Base-by-base conservation (phyloP, 2,113 vertebrate species). In the Cebidichthys violaceus region DNA sequence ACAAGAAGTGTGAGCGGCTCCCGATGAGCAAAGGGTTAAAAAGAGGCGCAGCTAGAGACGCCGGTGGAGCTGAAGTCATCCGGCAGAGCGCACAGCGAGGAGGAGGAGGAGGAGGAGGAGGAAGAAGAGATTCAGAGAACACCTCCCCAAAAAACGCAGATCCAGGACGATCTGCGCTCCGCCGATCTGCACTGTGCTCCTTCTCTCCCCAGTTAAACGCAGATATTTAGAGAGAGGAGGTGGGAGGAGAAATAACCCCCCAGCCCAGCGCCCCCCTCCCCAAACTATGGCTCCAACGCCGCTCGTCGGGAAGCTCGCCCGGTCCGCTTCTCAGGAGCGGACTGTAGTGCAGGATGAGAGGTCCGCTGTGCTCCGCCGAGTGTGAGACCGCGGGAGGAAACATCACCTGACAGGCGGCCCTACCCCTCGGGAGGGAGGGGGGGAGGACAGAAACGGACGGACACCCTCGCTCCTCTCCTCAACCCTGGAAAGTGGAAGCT, bases 11-110 rank as follows among this genome's bases (percentile, higher is more conserved):
- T 22, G 54, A 27, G 18, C 70, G 41, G 39, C 43, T 82, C 43
- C 52, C 54, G 82, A 82, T 65, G 72, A 70, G 77, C 50, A 90
- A 95, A 86, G 93, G 92, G 94, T 95, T 95, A 95, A 95, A 33
- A 71, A 84, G 88, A 94, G 91, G 93, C 91, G 93, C 93, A 89
- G 92, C 86, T 65, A 76, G 73, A 88, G 75, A 86, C 81, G 79
- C 85, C 81, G 88, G 86, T 81, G 87, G 78, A 90, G 90, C 89
- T 89, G 88, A 87, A 93, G 86, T 90, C 91, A 91, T 92, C 91
- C 81, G 70, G 74, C 78, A 77, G 88, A 94, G 91, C 86, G 92
- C 88, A 85, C 81, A 75, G 90, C 60, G 74, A 55, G 54, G n/a
- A 52, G 50, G 50, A 52, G 50, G 47, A 52, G 47, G 22, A 86